phyloP scores from a whole-genome alignment of 1,140 invertebrate genomes.

The Drosophila pseudoananassae region DNA sequence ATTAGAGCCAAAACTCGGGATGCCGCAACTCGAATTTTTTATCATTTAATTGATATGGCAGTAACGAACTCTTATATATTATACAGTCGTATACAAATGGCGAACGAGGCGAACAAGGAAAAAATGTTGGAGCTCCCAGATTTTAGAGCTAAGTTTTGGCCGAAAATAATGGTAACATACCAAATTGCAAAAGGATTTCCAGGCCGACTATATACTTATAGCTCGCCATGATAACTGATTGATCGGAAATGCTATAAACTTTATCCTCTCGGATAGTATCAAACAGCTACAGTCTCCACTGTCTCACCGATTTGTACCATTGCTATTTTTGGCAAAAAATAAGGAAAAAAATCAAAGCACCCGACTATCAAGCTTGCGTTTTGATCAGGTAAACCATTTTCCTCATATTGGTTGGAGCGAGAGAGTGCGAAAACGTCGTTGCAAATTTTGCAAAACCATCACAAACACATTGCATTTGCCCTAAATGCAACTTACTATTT shows the following conservation, averaged over 20 bases:
- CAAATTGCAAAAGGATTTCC: neutral
- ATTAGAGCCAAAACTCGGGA: slow-evolving; percentile 83
- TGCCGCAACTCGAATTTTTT: no score
- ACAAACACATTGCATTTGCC: no score
- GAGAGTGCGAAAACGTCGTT: no score
- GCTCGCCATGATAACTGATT: neutral
- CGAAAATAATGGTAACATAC: neutral
- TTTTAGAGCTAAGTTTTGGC: slow-evolving; percentile 2
- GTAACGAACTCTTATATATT: no score
- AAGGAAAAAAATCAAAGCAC: no score
- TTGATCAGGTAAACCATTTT: no score
- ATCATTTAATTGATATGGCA: no score
- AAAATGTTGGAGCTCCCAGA: slow-evolving; percentile 3
- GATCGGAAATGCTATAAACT: no score
- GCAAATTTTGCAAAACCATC: no score
- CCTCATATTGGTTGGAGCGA: no score
- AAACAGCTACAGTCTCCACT: slow-evolving; percentile 3
- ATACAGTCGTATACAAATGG: slow-evolving; percentile 30
- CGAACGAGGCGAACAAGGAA: neutral
- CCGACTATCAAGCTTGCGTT: no score
- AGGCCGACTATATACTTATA: slow-evolving; percentile 4
- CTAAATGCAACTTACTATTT: no score
- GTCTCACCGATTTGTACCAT: neutral
- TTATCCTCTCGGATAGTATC: slow-evolving; percentile 1
- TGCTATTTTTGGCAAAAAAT: neutral